Conservation (phyloP, 2,113 vertebrate species). For the Mormyrus lacerda region DNA sequence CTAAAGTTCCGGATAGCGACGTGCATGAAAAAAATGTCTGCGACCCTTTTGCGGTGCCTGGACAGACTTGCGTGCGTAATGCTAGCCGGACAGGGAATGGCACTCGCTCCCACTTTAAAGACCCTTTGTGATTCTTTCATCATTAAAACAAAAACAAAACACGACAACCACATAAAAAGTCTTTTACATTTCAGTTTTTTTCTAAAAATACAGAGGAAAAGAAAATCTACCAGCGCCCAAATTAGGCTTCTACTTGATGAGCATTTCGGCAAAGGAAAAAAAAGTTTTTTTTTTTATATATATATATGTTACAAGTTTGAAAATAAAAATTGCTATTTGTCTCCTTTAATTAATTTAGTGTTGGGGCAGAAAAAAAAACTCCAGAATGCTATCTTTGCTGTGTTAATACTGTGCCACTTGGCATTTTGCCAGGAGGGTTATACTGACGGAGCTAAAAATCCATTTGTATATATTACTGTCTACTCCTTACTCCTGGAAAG, state of each 20-base stretch:
- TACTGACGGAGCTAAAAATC: neutral
- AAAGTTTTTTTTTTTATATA: neutral
- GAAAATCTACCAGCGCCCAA: neutral
- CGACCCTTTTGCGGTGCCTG: slow-evolving; percentile 58
- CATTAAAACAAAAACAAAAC: slow-evolving; percentile 31
- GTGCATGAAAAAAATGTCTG: slow-evolving; percentile 56
- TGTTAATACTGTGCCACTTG: neutral
- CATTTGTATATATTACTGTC: neutral
- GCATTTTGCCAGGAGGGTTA: neutral
- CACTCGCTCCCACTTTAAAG: slow-evolving; percentile 31
- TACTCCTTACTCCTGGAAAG: neutral
- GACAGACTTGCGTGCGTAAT: slow-evolving; percentile 13
- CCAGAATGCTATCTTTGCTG: neutral
- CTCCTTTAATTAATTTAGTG: neutral
- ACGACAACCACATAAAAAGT: slow-evolving; percentile 31
- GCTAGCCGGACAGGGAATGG: slow-evolving; percentile 27
- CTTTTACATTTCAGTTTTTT: slow-evolving; percentile 20
- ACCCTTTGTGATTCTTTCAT: slow-evolving; percentile 41
- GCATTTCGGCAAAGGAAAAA: neutral
- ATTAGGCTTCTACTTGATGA: neutral
- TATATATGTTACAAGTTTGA: neutral
- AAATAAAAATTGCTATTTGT: neutral
- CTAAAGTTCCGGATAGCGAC: neutral
- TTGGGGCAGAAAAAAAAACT: neutral
- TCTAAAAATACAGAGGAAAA: neutral